Conservation (phyloP, 2,113 vertebrate species). For the Ctenodactylus gundi region DNA sequence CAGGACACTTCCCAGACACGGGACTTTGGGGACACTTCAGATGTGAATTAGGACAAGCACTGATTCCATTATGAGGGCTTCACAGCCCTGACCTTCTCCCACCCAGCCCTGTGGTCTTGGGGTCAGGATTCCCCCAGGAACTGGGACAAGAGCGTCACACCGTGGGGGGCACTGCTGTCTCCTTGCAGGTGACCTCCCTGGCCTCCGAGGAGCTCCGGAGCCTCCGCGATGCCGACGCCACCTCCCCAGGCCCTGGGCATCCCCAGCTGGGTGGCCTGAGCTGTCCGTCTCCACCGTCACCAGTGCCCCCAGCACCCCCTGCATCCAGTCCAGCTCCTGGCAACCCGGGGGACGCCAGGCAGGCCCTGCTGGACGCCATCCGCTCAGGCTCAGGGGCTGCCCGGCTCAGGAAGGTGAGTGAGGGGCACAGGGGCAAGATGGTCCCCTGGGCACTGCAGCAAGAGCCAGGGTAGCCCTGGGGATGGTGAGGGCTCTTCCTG, state of each 20-base stretch:
- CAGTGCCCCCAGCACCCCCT: constrained; percentile 51
- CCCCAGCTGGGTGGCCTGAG: neutral
- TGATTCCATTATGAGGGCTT: neutral
- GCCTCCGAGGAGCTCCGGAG: constrained; percentile 88
- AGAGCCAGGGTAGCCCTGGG: too few species aligned
- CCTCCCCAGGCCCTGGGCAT: constrained; percentile 18
- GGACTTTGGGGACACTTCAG: too few species aligned
- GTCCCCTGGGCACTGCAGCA: too few species aligned
- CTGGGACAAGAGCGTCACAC: too few species aligned
- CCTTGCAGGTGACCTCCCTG: constrained; percentile 86
- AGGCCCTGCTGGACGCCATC: constrained; percentile 94
- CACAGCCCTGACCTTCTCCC: neutral
- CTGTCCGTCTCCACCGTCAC: constrained; percentile 56
- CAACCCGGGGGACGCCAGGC: constrained; percentile 82
- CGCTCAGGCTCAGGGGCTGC: constrained; percentile 93
- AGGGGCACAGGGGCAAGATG: neutral
- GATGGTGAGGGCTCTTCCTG: too few species aligned
- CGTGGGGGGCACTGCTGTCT: neutral
- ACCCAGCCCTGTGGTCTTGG: too few species aligned
- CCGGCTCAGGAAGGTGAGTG: constrained; percentile 90
- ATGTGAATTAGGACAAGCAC: too few species aligned
- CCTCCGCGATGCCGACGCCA: constrained; percentile 68
- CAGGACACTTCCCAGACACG: too few species aligned
- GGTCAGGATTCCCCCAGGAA: too few species aligned
- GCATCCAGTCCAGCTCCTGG: constrained; percentile 44